Conservation (phyloP, 2,797 vertebrate genomes). For the Cossypha polioptera region DNA sequence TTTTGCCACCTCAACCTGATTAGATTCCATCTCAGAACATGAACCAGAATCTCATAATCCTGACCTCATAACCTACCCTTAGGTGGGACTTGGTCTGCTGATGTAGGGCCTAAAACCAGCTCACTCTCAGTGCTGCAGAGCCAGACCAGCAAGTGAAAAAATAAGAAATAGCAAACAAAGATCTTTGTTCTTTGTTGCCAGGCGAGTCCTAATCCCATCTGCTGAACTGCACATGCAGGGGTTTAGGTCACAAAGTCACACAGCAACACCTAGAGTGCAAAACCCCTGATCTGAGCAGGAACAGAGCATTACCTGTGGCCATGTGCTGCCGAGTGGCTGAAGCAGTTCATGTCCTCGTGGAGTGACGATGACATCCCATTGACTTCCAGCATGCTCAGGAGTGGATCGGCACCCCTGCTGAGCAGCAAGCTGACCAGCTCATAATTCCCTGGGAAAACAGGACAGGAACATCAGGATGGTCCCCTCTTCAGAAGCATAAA, state of each 20-base stretch:
- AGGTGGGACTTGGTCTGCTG: not conserved
- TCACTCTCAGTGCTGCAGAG: not conserved
- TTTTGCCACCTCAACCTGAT: not conserved
- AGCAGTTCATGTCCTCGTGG: slow-evolving; percentile 97
- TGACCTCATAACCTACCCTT: not conserved
- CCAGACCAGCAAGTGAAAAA: not conserved
- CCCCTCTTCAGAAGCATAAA: not conserved
- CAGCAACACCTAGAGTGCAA: not conserved
- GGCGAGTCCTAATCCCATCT: not conserved
- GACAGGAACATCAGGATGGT: not conserved
- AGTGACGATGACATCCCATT: slow-evolving; percentile 88
- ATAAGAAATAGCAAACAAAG: not conserved
- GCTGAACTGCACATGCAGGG: not conserved
- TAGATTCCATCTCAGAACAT: not conserved
- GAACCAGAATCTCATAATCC: not conserved
- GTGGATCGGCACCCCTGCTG: slow-evolving; percentile 88
- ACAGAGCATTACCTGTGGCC: slow-evolving; percentile 86
- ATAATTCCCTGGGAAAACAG: slow-evolving; percentile 85
- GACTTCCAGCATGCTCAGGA: slow-evolving; percentile 86
- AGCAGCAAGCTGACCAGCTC: slow-evolving; percentile 94
- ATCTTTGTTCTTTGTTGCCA: not conserved
- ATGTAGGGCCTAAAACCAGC: rapidly evolving
- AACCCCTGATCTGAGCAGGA: rapidly evolving
- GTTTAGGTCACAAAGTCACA: not conserved
- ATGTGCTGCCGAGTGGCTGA: slow-evolving; percentile 93